These are phyloP conservation scores for Epirrita christyi DNA, from an alignment of 2,888 invertebrate genomes.

Conservation along the genomic window DNA sequence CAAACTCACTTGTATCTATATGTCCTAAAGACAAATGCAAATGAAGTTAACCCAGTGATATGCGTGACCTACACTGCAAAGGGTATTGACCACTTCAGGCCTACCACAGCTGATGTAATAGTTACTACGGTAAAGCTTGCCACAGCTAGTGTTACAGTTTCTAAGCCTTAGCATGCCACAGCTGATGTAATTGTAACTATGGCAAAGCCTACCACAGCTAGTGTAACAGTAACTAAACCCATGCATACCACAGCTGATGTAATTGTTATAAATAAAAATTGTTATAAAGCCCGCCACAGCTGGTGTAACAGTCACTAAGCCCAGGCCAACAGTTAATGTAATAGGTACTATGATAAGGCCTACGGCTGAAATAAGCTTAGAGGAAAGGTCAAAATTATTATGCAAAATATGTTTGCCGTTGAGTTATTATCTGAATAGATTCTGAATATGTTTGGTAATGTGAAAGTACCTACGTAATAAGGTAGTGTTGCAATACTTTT, in stretches of 20 bases:
- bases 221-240: conserved; percentile 1
- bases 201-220: neutral
- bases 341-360: too few species aligned
- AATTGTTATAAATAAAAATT: too few species aligned
- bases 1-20: too few species aligned
- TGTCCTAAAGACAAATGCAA: neutral
- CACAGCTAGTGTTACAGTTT: neutral
- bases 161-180: neutral
- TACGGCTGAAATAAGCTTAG: too few species aligned
- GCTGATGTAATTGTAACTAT: neutral
- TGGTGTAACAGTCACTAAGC: neutral
- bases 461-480: too few species aligned
- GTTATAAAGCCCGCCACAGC: neutral
- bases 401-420: too few species aligned
- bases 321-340: neutral
- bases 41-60: conserved; percentile 43
- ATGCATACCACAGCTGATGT: neutral
- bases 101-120: neutral
- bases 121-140: neutral
- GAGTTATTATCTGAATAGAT: too few species aligned
- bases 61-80: conserved; percentile 38
- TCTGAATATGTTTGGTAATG: too few species aligned
- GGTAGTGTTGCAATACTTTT: too few species aligned
- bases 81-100: conserved; percentile 43
- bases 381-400: too few species aligned